phyloP scores from a whole-genome alignment of 1,140 invertebrate genomes.

The Planococcus citri region DNA sequence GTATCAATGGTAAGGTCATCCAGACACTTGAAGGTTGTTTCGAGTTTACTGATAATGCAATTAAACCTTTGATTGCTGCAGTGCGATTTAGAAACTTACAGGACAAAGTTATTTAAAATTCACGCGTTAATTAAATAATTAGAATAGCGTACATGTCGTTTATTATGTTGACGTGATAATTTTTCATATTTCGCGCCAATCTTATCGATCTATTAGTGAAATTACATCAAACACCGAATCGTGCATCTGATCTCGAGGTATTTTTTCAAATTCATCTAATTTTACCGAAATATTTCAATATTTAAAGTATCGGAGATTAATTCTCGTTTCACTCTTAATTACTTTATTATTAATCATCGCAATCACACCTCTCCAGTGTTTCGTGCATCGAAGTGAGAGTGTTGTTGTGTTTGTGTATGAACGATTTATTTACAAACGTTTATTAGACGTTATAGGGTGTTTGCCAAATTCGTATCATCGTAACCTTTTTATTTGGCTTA shows the following conservation, averaged over 20 bases:
- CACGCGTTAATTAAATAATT: neutral
- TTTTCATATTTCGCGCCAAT: neutral
- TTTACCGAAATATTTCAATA: neutral
- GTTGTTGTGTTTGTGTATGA: neutral
- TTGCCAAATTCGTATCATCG: neutral
- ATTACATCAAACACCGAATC: neutral
- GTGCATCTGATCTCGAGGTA: neutral
- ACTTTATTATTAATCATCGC: neutral
- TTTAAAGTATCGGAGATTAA: too few relatives aligned
- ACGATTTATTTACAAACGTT: slow-evolving; percentile 1
- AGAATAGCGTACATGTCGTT: neutral
- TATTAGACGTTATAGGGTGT: neutral
- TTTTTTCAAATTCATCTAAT: neutral
- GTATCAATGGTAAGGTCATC: neutral
- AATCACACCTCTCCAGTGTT: neutral
- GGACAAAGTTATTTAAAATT: neutral
- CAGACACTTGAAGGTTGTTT: neutral
- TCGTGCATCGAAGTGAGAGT: too few relatives aligned
- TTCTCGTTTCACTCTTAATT: too few relatives aligned
- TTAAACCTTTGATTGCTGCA: neutral
- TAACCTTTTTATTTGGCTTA: neutral
- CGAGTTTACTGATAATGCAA: neutral
- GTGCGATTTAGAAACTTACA: neutral
- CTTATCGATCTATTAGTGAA: neutral
- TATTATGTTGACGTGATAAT: neutral